Percentiles rank a stretch among this genome's conserved stretches.
Evolutionary conservation across 2,113 vertebrate species (phyloP).

Genomic region (Octodon degus): DNA sequence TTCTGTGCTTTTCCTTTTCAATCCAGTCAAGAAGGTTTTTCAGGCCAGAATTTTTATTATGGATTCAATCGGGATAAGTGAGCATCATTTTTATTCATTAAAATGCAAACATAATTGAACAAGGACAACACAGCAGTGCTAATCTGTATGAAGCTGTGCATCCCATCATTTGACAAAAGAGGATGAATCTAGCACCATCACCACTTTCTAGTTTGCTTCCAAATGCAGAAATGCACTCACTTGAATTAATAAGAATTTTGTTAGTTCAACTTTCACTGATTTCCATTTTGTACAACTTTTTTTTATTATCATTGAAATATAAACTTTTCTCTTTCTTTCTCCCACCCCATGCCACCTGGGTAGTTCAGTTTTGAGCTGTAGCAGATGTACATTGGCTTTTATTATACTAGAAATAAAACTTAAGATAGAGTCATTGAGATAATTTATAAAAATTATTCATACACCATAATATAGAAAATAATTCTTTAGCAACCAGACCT

Average conservation of each 20-base stretch:
- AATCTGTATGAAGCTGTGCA: neutral
- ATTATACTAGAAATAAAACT: constrained; percentile 53
- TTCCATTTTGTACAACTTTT: constrained; percentile 25
- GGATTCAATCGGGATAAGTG: constrained; percentile 24
- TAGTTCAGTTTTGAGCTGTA: neutral
- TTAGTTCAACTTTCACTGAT: neutral
- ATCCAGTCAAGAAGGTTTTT: neutral
- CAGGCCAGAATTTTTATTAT: neutral
- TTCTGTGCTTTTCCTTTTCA: neutral
- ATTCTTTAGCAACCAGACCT: neutral
- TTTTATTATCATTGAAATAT: constrained; percentile 10
- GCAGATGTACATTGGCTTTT: constrained; percentile 12
- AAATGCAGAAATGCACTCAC: neutral
- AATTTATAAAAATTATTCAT: neutral
- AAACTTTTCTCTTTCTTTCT: neutral
- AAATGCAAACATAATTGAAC: constrained; percentile 26
- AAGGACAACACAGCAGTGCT: neutral
- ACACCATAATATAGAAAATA: neutral
- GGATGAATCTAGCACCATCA: neutral
- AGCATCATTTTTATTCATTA: neutral
- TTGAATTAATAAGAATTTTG: neutral
- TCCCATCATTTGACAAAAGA: neutral
- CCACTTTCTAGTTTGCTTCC: neutral
- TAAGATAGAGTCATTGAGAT: neutral
- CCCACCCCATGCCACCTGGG: neutral